These are phyloP conservation scores for Drosophila formosana DNA, from an alignment of 2,888 invertebrate genomes.

Conservation along the genomic window DNA sequence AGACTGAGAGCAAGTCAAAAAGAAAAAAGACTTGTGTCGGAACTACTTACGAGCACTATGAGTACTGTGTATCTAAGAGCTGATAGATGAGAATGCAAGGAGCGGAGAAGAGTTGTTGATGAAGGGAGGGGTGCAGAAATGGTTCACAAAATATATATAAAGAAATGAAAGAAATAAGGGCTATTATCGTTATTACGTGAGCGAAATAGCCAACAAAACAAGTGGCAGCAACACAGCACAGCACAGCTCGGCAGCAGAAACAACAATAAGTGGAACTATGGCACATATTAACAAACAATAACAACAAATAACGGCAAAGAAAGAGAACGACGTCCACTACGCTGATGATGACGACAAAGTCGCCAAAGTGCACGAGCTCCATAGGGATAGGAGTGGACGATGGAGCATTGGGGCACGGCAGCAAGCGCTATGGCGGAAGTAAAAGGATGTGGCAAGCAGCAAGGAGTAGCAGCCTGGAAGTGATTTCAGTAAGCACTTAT, in stretches of 20 bases:
- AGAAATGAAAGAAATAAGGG: conserved; percentile 64
- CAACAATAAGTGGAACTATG: conserved; percentile 44
- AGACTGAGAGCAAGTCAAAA: conserved; percentile 22
- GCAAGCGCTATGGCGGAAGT: conserved; percentile 28
- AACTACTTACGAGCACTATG: conserved; percentile 30
- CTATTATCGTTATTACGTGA: conserved; percentile 71
- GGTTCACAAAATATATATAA: conserved; percentile 33
- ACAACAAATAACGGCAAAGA: conserved; percentile 42
- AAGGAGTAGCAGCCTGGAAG: conserved; percentile 57
- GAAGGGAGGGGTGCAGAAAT: conserved; percentile 20
- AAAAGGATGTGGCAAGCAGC: conserved; percentile 52
- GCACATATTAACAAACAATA: conserved; percentile 65
- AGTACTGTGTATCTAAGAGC: conserved; percentile 14
- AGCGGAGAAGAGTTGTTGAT: background rate
- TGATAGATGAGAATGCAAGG: conserved; percentile 5
- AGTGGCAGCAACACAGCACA: conserved; percentile 22
- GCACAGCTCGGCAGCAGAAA: conserved; percentile 16
- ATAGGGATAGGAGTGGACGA: background rate
- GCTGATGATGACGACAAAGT: conserved; percentile 56
- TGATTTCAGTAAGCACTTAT: conserved; percentile 76
- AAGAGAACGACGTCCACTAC: conserved; percentile 24
- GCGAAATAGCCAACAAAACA: conserved; percentile 61
- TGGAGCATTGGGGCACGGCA: background rate
- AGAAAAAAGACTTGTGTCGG: conserved; percentile 28
- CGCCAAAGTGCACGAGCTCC: conserved; percentile 54